phyloP scores from a whole-genome alignment of 2,888 invertebrate species.

The Aphidius colemani region DNA sequence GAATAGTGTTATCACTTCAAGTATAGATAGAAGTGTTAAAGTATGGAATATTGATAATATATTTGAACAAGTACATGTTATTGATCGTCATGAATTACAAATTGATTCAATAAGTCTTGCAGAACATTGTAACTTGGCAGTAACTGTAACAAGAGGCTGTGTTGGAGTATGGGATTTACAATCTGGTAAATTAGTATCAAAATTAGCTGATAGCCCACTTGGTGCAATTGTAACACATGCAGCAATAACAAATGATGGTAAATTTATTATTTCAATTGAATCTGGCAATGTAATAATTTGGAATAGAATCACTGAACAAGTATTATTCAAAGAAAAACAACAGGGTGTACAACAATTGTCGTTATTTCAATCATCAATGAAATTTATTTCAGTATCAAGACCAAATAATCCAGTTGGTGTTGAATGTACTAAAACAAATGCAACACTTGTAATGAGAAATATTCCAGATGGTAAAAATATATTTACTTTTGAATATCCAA shows the following conservation, averaged over 20 bases:
- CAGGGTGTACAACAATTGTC: constrained; percentile 77
- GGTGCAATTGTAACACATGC: constrained; percentile 96
- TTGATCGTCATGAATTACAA: constrained; percentile 92
- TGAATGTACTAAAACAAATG: constrained; percentile 70
- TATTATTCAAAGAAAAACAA: constrained; percentile 82
- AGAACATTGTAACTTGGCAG: constrained; percentile 79
- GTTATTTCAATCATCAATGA: constrained; percentile 74
- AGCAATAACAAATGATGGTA: constrained; percentile 82
- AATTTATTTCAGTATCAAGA: constrained; percentile 77
- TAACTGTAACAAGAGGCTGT: constrained; percentile 91
- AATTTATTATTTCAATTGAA: constrained; percentile 87
- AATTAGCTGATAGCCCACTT: constrained; percentile 87
- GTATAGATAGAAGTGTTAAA: constrained; percentile 96
- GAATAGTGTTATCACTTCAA: constrained; percentile 95
- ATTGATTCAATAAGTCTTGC: constrained; percentile 89
- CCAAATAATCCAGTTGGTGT: constrained; percentile 67
- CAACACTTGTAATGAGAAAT: constrained; percentile 71
- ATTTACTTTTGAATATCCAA: constrained; percentile 82
- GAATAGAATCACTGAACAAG: constrained; percentile 78
- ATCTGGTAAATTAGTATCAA: constrained; percentile 81
- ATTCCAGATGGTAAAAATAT: constrained; percentile 79
- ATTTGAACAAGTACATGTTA: constrained; percentile 95
- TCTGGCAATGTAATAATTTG: constrained; percentile 90
- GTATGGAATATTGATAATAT: constrained; percentile 99
- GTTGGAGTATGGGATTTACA: constrained; percentile 94